Evolutionary conservation across 1,140 invertebrate genomes (phyloP).

Genomic region (Lutraria rhynchaena): DNA sequence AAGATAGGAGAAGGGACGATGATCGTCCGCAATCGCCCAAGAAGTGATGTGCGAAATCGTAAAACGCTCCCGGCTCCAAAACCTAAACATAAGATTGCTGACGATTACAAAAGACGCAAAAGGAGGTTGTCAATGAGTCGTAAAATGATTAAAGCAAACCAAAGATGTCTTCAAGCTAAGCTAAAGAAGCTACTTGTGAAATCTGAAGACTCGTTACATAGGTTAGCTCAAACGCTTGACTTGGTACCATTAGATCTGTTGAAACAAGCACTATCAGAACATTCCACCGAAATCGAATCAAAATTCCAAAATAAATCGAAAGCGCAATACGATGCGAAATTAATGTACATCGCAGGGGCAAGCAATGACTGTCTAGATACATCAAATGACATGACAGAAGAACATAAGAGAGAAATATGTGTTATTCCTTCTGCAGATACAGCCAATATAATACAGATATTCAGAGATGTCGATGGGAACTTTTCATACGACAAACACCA

Average conservation of each 20-base stretch:
- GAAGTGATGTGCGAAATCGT: background rate
- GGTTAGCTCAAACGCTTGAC: background rate
- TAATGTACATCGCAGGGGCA: background rate
- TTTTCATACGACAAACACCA: background rate
- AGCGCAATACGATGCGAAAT: background rate
- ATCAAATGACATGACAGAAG: background rate
- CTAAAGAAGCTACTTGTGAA: background rate
- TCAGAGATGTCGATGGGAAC: background rate
- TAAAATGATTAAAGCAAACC: background rate
- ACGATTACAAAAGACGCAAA: conserved; percentile 7
- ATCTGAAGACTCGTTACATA: background rate
- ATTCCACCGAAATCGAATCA: too few relatives aligned
- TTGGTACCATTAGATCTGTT: background rate
- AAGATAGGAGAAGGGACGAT: background rate
- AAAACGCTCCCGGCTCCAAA: conserved; percentile 38
- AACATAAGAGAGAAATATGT: background rate
- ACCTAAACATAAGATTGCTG: background rate
- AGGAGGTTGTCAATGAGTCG: background rate
- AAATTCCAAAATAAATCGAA: background rate
- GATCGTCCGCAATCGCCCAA: background rate
- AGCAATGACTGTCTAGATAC: background rate
- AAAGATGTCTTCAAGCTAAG: background rate
- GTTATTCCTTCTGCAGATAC: background rate
- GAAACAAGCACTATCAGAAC: background rate
- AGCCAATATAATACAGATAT: conserved; percentile 43